phyloP scores from a whole-genome alignment of 2,113 vertebrate species.

The Bagarius yarrelli region DNA sequence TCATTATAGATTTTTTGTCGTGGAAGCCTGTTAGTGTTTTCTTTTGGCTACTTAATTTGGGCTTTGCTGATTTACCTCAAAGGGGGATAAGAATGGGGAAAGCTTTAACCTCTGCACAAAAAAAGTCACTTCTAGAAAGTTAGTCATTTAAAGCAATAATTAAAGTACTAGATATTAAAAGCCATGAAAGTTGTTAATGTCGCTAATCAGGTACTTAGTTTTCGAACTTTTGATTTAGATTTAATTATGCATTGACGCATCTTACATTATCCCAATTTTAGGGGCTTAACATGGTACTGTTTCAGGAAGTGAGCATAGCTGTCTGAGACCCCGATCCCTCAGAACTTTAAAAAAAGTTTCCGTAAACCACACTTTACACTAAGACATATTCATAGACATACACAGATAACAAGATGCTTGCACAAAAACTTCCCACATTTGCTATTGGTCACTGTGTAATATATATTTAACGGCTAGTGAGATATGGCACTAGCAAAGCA shows the following conservation, averaged over 20 bases:
- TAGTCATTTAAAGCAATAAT: conserved; percentile 56
- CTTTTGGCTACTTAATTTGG: conserved; percentile 15
- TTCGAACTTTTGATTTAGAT: conserved; percentile 1
- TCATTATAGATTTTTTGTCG: not conserved
- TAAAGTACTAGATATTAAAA: conserved; percentile 43
- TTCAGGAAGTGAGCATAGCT: conserved; percentile 15
- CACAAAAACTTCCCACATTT: not conserved
- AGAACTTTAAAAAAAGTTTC: conserved; percentile 1
- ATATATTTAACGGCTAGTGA: conserved; percentile 1
- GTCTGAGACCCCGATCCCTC: not conserved
- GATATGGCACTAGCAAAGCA: conserved; percentile 20
- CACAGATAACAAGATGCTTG: not conserved
- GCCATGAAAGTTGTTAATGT: conserved; percentile 60
- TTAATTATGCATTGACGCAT: conserved; percentile 29
- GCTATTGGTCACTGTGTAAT: conserved; percentile 14
- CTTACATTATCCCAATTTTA: conserved; percentile 12
- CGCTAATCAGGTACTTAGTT: conserved; percentile 60
- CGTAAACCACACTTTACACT: not conserved
- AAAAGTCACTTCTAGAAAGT: conserved; percentile 47
- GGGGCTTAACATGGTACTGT: conserved; percentile 46
- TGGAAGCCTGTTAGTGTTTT: not conserved
- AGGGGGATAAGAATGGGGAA: conserved; percentile 33
- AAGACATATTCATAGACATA: not conserved
- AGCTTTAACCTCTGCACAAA: conserved; percentile 41
- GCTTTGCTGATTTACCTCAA: conserved; percentile 56